Evolutionary conservation across 2,888 invertebrate species (phyloP), one percentile per base, ranked within the genome.

Genomic region (Smittia sp.): DNA sequence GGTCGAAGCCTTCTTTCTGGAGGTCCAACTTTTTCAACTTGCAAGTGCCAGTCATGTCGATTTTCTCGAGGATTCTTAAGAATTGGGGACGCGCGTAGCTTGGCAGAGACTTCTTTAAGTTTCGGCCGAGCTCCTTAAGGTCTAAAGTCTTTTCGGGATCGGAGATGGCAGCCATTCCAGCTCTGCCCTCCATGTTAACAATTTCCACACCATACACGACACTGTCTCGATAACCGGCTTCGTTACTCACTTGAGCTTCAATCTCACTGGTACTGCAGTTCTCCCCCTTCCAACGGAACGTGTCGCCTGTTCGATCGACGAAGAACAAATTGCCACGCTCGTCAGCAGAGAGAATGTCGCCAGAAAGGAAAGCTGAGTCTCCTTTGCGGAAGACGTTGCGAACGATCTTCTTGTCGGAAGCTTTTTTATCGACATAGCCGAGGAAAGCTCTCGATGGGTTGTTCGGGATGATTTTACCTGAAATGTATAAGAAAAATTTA

Each of bases 211-310:
- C 98, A 79, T 94, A 98, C 0, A 96, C 96, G 1, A 91, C 90
- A 75, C 90, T 90, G 77, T 93, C 91, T 75, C 88, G 87, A 75
- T 94, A 85, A 0, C 87, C 87, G 68, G 92, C 84, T 27, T 90
- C 85, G 74, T 91, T 91, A 75, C 91, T 92, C 76, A 98, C 87
- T 9, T 94, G 90, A 73, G 91, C 91, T 83, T 98, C 98, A 20
- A 98, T 94, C 84, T 98, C 98, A 0, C 92, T 90, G 0, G 98
- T 97, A 74, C 96, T 92, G 0, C 98, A 96, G 81, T 98, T 98
- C 85, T 99, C 98, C 13, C 98, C 98, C 80, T 94, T 91, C 96
- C 96, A 96, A 78, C 72, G 73, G 83, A 90, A 92, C 0, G 92
- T 93, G 81, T 93, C 92, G 1, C 92, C 92, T 68, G 90, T 91